A percentile compares a stretch with the other conserved stretches of the same genome.
These are phyloP conservation scores for Brachionus calyciflorus DNA, from an alignment of 1,140 invertebrate species.

Conservation along the genomic window DNA sequence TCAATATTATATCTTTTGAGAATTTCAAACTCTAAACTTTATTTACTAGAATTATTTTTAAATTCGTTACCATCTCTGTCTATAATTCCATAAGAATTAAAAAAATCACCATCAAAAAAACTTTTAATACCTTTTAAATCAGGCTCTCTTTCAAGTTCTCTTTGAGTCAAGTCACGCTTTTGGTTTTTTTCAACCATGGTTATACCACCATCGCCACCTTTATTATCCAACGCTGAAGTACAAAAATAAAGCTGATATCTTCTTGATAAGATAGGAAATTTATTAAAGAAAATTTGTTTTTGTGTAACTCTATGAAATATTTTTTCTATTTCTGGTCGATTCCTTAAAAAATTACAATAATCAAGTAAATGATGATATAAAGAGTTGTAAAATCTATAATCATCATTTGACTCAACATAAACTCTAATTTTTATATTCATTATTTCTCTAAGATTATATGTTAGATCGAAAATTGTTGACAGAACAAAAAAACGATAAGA, in stretches of 20 bases:
- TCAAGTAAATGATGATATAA: background rate
- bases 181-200: background rate
- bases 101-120: background rate
- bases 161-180: background rate
- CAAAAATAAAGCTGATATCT: conserved; percentile 10
- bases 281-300: too few species aligned
- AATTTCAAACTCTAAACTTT: too few species aligned
- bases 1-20: background rate
- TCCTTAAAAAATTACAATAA: conserved; percentile 1
- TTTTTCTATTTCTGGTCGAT: background rate
- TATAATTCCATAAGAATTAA: background rate
- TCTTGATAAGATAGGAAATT: conserved; percentile 6
- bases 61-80: background rate
- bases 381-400: background rate
- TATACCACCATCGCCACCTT: background rate
- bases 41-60: too few species aligned
- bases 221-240: background rate
- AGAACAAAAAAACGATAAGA: background rate
- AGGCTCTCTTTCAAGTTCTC: too few species aligned
- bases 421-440: conserved; percentile 5
- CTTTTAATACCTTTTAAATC: background rate
- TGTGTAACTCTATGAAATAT: too few species aligned
- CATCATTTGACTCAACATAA: background rate
- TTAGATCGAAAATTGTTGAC: background rate
- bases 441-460: background rate